phyloP scores from a whole-genome alignment of 2,888 invertebrate genomes.

The Omphaloscelis lunosa region DNA sequence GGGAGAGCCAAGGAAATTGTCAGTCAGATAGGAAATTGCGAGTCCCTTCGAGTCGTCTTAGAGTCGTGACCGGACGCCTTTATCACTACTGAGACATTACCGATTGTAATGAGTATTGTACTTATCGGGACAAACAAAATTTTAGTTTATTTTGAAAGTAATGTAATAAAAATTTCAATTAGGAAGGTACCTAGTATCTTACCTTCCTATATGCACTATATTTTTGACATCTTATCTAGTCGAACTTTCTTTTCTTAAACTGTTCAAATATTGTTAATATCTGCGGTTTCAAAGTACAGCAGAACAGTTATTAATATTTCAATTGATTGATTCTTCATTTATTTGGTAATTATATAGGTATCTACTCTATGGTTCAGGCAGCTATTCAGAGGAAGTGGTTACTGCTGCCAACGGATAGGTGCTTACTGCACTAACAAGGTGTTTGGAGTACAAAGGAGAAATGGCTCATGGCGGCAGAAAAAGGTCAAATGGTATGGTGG shows the following conservation, averaged over 20 bases:
- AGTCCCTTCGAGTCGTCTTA: slow-evolving; percentile 70
- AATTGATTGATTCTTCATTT: neutral
- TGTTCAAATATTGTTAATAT: neutral
- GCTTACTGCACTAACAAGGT: neutral
- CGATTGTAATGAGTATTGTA: slow-evolving; percentile 60
- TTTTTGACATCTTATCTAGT: neutral
- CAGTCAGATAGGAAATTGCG: slow-evolving; percentile 89
- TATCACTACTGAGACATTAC: slow-evolving; percentile 64
- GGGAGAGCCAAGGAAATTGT: slow-evolving; percentile 89
- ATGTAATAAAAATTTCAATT: neutral
- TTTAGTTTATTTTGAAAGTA: slow-evolving; percentile 25
- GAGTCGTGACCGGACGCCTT: slow-evolving; percentile 81
- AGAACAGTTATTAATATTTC: neutral
- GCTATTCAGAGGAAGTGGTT: too few species aligned
- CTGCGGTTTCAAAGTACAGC: neutral
- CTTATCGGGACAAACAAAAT: slow-evolving; percentile 36
- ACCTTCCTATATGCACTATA: neutral
- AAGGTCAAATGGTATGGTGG: neutral
- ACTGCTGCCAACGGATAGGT: neutral
- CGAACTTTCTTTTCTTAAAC: neutral
- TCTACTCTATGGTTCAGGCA: too few species aligned
- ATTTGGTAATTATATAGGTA: neutral
- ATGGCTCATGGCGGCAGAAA: too few species aligned
- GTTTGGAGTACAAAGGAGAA: too few species aligned
- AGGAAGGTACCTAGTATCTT: too few species aligned